Conservation (phyloP, 2,888 invertebrate species). For the Pseudococcus viburni region DNA sequence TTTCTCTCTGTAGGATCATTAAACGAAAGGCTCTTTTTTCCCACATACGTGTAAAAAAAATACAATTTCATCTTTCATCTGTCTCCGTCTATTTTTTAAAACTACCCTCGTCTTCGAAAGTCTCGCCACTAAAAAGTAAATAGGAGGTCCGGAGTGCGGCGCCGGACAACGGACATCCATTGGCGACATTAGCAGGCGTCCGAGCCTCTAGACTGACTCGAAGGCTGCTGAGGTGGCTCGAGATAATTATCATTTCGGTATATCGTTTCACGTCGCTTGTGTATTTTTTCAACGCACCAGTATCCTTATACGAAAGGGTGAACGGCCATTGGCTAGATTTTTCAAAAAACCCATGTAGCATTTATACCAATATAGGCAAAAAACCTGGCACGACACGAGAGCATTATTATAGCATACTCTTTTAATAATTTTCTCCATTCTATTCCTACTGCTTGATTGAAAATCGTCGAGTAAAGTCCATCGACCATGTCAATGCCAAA, state of each 20-base stretch:
- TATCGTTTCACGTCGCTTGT: too few relatives aligned
- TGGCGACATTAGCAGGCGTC: conserved; percentile 18
- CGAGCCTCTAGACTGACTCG: background rate
- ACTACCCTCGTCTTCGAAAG: background rate
- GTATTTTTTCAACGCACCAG: too few relatives aligned
- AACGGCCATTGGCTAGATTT: background rate
- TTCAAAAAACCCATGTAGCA: too few relatives aligned
- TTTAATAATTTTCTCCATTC: background rate
- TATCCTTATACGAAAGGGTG: background rate
- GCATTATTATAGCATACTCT: background rate
- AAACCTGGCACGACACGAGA: too few relatives aligned
- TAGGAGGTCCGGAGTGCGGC: background rate
- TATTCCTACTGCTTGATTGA: background rate
- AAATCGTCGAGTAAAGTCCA: background rate
- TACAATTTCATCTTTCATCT: background rate
- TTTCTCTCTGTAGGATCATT: too few relatives aligned
- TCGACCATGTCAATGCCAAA: background rate
- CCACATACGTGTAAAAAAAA: background rate
- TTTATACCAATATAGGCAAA: too few relatives aligned
- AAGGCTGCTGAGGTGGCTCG: background rate
- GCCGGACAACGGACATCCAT: background rate
- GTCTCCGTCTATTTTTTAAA: background rate
- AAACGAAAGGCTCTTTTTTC: too few relatives aligned
- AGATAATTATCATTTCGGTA: background rate
- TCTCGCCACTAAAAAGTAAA: background rate